Base-by-base conservation (phyloP, 2,113 vertebrate genomes). In the Talpa occidentalis region DNA sequence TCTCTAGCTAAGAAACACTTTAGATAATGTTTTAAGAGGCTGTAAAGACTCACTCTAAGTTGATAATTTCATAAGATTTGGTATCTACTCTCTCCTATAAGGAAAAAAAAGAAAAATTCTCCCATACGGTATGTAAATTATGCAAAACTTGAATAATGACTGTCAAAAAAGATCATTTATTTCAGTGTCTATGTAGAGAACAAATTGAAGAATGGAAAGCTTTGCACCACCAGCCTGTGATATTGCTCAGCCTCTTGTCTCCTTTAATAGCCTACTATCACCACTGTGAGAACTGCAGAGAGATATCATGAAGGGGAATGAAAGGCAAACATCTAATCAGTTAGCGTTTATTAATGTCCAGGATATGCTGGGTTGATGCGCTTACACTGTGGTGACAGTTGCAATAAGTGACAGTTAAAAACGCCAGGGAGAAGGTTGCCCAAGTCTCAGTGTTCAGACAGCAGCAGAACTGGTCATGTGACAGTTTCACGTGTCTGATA, bases 41-140 rank as follows among this genome's bases (percentile, higher is more conserved):
- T 95, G 44, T 91, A 19, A 89, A 91, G 79, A 94, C 10, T 90
- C 72, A 81, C 26, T 96, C 85, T 30, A 80, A 85, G 40, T 69
- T 49, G 5, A 79, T 15, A 64, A 82, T 81, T 82, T 94, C 14
- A 32, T 6, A 40, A 24, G 52, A 94, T 93, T 95, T 90, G 42
- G 69, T 52, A 90, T 14, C 4, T 78, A 9, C 59, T 66, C 59
- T 44, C 88, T 59, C 0, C 40, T 83, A 72, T 85, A 1, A 90
- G 42, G 40, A 94, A 80, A 84, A 64, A 64, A 28, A 72, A 56
- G 73, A 19, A 81, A 56, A 30, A 67, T 73, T 19, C 2, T 40
- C 5, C 24, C 35, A 37, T 59, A 26, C 2, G 15, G 8, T 74
- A 32, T 84, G 19, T 12, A 74, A 85, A 49, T 76, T 74, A 79